phyloP scores from a whole-genome alignment of 2,113 vertebrate species.

The Arizona elegans region DNA sequence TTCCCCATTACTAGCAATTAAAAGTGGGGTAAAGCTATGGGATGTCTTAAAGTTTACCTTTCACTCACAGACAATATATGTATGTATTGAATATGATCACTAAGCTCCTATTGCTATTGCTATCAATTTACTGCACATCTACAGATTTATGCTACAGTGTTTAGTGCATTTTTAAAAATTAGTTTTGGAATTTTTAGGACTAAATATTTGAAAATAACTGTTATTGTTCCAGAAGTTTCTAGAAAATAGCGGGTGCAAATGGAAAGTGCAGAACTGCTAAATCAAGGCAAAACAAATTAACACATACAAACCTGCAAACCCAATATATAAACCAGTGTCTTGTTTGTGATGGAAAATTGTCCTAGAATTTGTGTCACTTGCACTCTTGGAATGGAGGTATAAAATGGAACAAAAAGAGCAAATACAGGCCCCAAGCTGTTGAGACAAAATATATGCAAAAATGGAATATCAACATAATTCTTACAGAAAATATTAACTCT shows the following conservation, averaged over 20 bases:
- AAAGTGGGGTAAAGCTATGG: neutral
- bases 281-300: slow-evolving; percentile 57
- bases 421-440: slow-evolving; percentile 89
- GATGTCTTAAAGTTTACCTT: neutral
- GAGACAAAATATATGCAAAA: slow-evolving; percentile 52
- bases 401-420: slow-evolving; percentile 95
- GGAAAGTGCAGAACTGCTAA: neutral
- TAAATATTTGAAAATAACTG: neutral
- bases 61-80: neutral
- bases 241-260: neutral
- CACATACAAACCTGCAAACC: slow-evolving; percentile 88
- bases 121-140: neutral
- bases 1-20: neutral
- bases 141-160: neutral
- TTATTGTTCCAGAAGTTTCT: neutral
- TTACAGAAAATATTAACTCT: neutral
- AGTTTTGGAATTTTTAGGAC: neutral
- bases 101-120: neutral
- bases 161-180: neutral
- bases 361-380: slow-evolving; percentile 89
- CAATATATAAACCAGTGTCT: slow-evolving; percentile 92
- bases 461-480: neutral
- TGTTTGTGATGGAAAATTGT: slow-evolving; percentile 91
- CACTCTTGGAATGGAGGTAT: slow-evolving; percentile 86
- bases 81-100: neutral